phyloP scores from a whole-genome alignment of 1,140 invertebrate species.

The Solenopsis fugax region DNA sequence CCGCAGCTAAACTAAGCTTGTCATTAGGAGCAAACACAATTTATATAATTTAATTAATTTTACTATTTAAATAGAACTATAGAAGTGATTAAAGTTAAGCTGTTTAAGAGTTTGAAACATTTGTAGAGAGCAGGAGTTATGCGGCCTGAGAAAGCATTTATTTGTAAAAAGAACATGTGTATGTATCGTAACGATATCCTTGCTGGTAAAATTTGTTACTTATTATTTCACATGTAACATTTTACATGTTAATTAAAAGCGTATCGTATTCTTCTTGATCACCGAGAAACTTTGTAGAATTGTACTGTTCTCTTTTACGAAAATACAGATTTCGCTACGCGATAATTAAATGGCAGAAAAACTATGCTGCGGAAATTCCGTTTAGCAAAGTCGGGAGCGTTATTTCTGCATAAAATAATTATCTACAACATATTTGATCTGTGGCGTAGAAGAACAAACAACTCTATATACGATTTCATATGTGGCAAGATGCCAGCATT shows the following conservation, averaged over 20 bases:
- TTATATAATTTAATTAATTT: constrained; percentile 30
- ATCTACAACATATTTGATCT: neutral
- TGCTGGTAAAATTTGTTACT: constrained; percentile 18
- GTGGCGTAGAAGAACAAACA: neutral
- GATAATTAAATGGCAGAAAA: constrained; percentile 38
- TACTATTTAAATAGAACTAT: neutral
- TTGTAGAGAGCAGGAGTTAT: neutral
- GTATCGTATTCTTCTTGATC: constrained; percentile 4
- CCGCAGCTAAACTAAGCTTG: neutral
- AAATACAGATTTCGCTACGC: constrained; percentile 9
- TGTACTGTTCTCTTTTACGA: neutral
- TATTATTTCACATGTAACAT: neutral
- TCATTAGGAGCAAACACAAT: neutral
- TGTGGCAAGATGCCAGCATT: neutral
- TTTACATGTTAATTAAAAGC: constrained; percentile 15
- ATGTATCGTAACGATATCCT: too few species aligned
- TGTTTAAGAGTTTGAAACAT: neutral
- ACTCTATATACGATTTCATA: neutral
- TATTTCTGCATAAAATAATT: constrained; percentile 48
- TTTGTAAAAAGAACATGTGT: neutral
- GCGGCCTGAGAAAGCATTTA: neutral
- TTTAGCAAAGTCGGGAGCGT: neutral
- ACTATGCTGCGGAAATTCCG: neutral
- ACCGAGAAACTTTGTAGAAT: neutral
- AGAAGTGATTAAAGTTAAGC: neutral